Conservation (phyloP, 2,888 invertebrate genomes). For the Gerosis bhagava region DNA sequence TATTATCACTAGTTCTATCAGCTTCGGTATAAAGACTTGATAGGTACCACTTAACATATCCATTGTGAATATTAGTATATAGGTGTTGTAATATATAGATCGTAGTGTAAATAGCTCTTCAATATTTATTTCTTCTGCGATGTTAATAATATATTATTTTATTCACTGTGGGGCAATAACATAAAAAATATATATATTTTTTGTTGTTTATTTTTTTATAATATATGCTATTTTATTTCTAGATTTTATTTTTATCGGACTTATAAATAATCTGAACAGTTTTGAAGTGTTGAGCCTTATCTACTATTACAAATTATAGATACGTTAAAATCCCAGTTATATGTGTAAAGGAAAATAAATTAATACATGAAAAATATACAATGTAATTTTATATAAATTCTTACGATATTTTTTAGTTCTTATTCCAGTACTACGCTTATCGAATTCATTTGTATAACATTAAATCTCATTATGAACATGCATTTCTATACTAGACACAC, state of each 20-base stretch:
- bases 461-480: no score
- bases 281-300: no score
- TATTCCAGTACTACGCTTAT: no score
- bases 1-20: slow-evolving; percentile 60
- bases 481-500: no score
- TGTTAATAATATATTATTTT: slow-evolving; percentile 38
- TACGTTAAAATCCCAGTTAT: no score
- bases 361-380: no score
- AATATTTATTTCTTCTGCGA: slow-evolving; percentile 41
- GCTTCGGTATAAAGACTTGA: slow-evolving; percentile 72
- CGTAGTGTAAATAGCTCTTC: slow-evolving; percentile 64
- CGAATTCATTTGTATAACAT: no score
- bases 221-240: slow-evolving; percentile 54
- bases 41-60: slow-evolving; percentile 74
- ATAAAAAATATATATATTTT: slow-evolving; percentile 51
- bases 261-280: no score
- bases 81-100: slow-evolving; percentile 74
- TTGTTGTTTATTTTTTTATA: slow-evolving; percentile 58
- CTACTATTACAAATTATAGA: no score
- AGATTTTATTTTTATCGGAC: slow-evolving; percentile 56
- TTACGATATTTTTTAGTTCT: no score
- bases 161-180: slow-evolving; percentile 71
- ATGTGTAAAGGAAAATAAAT: no score
- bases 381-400: no score
- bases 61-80: slow-evolving; percentile 76